Evolutionary conservation across 2,113 vertebrate genomes (phyloP), one percentile per base, ranked within the genome.

Genomic region (Sturnus vulgaris): DNA sequence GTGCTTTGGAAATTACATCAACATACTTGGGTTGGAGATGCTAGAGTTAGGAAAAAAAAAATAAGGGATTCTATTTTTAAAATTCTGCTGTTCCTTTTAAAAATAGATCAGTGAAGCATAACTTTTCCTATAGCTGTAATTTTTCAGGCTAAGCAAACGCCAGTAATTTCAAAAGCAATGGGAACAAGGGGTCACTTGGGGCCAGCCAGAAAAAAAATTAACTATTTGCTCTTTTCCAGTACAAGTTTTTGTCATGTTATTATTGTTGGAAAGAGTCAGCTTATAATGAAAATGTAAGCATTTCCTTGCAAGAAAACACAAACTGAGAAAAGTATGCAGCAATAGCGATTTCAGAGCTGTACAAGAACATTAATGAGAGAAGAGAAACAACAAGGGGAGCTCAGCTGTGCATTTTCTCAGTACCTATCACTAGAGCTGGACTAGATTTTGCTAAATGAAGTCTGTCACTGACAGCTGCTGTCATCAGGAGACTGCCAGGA

Each of bases 1-100:
- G 90, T 93, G 84, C 93, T 96, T 95, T 95, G 96, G 92, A 96
- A 96, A 97, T 88, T 95, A 82, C 78, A 97, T 97, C 96, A 95
- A 95, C 82, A 73, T 95, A 82, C 76, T 96, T 96, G 79, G 71
- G 91, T n/a, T 84, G 72, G 82, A 96, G 92, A 94, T 82, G 72
- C 79, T 88, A 81, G 86, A 90, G 81, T 66, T 40, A 83, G 42
- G 14, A 28, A 76, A 47, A 85, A 83, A 94, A 82, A 77, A 49
- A 44, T 30, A 3, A 20, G 35, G 15, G 10, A 63, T 91, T 92
- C 96, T 97, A 92, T 96, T 97, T 97, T 96, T 94, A 88, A 95
- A 93, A 88, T 95, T 84, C 71, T 86, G 55, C 73, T 88, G 86
- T 91, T 94, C 88, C 61, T 93, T 96, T 97, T 92, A 46, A 96